These are phyloP conservation scores for Sceliomorpha sp. DNA, from an alignment of 2,888 invertebrate genomes.

Conservation along the genomic window DNA sequence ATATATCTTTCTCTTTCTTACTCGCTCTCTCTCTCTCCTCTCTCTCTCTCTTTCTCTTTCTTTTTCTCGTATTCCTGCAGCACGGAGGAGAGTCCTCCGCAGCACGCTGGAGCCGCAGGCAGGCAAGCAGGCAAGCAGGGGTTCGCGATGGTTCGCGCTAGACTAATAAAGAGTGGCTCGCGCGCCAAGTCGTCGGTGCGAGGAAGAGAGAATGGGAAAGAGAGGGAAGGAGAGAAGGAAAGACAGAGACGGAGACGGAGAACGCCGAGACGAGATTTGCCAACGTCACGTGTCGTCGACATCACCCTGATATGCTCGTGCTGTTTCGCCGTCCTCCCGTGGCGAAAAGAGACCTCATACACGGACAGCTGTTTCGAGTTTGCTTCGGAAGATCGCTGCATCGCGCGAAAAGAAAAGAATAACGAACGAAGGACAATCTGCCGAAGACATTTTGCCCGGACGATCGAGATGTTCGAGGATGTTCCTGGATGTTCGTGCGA, in stretches of 20 bases:
- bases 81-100: slow-evolving; percentile 25
- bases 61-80: slow-evolving; percentile 12
- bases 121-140: slow-evolving; percentile 66
- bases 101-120: slow-evolving; percentile 58
- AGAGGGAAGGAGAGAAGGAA: slow-evolving; percentile 51
- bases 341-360: slow-evolving; percentile 10
- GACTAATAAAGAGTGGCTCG: slow-evolving; percentile 78
- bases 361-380: too few species aligned
- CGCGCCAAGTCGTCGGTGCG: slow-evolving; percentile 72
- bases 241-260: slow-evolving; percentile 46
- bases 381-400: too few species aligned
- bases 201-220: slow-evolving; percentile 58
- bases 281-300: slow-evolving; percentile 76
- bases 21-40: slow-evolving; percentile 14
- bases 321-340: slow-evolving; percentile 38
- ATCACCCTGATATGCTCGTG: slow-evolving; percentile 64
- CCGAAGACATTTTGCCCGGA: too few species aligned
- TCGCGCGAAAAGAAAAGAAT: too few species aligned
- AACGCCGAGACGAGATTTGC: slow-evolving; percentile 69
- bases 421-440: too few species aligned
- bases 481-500: too few species aligned
- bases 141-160: slow-evolving; percentile 78
- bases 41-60: slow-evolving; percentile 18
- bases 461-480: too few species aligned
- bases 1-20: slow-evolving; percentile 12